Conservation (phyloP, 2,888 invertebrate genomes). For the Eilema caniola region DNA sequence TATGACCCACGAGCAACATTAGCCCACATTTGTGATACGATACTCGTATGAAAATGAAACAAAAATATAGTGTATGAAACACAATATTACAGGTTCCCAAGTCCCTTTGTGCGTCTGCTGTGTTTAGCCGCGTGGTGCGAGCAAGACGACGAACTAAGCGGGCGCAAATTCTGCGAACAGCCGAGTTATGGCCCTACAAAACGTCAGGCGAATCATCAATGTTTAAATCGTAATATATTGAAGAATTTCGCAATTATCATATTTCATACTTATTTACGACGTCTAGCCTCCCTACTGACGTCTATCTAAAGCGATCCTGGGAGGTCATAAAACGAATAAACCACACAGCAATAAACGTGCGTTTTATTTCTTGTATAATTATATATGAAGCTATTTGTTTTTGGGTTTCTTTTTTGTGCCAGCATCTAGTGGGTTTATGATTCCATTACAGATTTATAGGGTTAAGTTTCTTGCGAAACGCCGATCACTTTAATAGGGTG, state of each 20-base stretch:
- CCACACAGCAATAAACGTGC: conserved; percentile 74
- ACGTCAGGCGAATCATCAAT: conserved; percentile 85
- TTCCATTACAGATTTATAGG: conserved; percentile 29
- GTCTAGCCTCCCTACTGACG: conserved; percentile 82
- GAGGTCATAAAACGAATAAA: conserved; percentile 81
- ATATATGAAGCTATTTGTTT: conserved; percentile 73
- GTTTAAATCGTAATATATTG: conserved; percentile 86
- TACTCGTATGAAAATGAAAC: conserved; percentile 65
- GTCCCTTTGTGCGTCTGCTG: conserved; percentile 52
- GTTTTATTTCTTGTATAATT: conserved; percentile 82
- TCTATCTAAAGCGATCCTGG: conserved; percentile 78
- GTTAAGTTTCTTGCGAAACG: conserved; percentile 43
- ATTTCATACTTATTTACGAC: conserved; percentile 86
- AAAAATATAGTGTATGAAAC: conserved; percentile 59
- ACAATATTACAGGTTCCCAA: conserved; percentile 56
- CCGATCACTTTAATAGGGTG: conserved; percentile 39
- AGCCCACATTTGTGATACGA: conserved; percentile 55
- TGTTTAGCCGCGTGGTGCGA: conserved; percentile 37
- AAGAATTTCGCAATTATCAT: conserved; percentile 87
- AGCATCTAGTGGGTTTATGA: conserved; percentile 54
- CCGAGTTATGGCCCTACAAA: conserved; percentile 83
- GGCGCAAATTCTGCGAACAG: conserved; percentile 73
- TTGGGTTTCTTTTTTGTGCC: conserved; percentile 55
- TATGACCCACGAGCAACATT: conserved; percentile 40
- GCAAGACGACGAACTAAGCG: conserved; percentile 39